phyloP scores from a whole-genome alignment of 2,888 invertebrate genomes.

The Glomeris marginata region DNA sequence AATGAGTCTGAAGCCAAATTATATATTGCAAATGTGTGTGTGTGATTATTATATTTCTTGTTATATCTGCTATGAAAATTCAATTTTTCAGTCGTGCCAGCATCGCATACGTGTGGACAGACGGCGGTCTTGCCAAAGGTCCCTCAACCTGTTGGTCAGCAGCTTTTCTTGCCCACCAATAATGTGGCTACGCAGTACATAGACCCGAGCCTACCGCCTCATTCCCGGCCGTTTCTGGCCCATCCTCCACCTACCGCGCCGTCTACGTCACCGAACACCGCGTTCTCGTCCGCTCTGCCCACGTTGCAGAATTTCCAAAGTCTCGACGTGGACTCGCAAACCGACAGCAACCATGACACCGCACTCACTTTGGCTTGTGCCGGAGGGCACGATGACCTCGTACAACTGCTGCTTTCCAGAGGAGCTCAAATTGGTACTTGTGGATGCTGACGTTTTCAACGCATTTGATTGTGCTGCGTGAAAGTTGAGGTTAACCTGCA shows the following conservation, averaged over 20 bases:
- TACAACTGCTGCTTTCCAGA: constrained; percentile 73
- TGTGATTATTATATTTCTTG: not conserved
- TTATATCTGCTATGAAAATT: constrained; percentile 10
- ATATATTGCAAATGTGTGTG: not conserved
- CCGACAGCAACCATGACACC: constrained; percentile 97
- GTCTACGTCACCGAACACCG: constrained; percentile 16
- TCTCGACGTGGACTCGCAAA: constrained; percentile 70
- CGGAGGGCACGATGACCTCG: constrained; percentile 91
- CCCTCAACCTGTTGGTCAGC: constrained; percentile 13
- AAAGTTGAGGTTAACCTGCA: not conserved
- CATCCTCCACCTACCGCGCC: constrained; percentile 21
- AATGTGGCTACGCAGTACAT: constrained; percentile 17
- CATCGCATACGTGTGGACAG: not conserved
- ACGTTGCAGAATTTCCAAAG: constrained; percentile 12
- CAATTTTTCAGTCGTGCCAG: constrained; percentile 15
- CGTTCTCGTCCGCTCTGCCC: constrained; percentile 7
- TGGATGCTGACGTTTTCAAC: too few species aligned
- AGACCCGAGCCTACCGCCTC: constrained; percentile 14
- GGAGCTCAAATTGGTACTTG: constrained; percentile 67
- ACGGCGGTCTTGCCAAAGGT: too few species aligned
- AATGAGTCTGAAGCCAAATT: too few species aligned
- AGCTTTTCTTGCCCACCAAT: constrained; percentile 12
- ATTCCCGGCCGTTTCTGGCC: constrained; percentile 15
- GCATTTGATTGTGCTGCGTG: not conserved
- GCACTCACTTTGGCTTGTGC: constrained; percentile 94